phyloP scores from a whole-genome alignment of 1,140 invertebrate species.

The Pseudoatta argentina region DNA sequence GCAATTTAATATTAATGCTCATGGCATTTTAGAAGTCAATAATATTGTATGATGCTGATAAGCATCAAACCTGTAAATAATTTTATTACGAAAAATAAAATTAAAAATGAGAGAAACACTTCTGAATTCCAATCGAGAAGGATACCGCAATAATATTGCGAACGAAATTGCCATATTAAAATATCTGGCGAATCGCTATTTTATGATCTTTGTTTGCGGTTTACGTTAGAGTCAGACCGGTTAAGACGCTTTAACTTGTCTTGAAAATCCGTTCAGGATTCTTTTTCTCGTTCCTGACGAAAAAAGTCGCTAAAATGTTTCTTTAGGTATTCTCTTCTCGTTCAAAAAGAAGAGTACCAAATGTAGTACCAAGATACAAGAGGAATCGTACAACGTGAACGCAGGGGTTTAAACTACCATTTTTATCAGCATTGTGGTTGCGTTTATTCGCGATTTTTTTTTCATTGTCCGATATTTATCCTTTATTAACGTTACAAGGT shows the following conservation, averaged over 20 bases:
- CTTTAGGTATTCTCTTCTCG: background rate
- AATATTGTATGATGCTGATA: too few relatives aligned
- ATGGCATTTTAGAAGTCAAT: too few relatives aligned
- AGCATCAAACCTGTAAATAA: too few relatives aligned
- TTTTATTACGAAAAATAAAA: too few relatives aligned
- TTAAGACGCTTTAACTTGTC: slow-evolving; percentile 44
- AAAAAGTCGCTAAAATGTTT: background rate
- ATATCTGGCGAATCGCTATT: slow-evolving; percentile 1
- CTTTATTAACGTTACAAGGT: slow-evolving; percentile 33
- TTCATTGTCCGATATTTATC: slow-evolving; percentile 16
- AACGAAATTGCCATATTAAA: slow-evolving; percentile 6
- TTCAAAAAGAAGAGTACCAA: background rate
- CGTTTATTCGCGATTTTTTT: background rate
- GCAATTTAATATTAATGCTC: too few relatives aligned
- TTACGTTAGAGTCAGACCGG: slow-evolving; percentile 38
- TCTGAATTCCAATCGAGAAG: background rate
- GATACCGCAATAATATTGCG: background rate
- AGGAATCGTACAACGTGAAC: background rate
- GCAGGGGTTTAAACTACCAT: background rate
- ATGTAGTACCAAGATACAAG: background rate
- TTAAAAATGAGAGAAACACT: background rate
- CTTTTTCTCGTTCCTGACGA: slow-evolving; percentile 3
- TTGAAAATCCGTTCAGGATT: slow-evolving; percentile 3
- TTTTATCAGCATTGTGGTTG: background rate
- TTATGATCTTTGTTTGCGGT: background rate